These are phyloP conservation scores for Amphipoea lucens DNA, from an alignment of 2,888 invertebrate species.

Conservation along the genomic window DNA sequence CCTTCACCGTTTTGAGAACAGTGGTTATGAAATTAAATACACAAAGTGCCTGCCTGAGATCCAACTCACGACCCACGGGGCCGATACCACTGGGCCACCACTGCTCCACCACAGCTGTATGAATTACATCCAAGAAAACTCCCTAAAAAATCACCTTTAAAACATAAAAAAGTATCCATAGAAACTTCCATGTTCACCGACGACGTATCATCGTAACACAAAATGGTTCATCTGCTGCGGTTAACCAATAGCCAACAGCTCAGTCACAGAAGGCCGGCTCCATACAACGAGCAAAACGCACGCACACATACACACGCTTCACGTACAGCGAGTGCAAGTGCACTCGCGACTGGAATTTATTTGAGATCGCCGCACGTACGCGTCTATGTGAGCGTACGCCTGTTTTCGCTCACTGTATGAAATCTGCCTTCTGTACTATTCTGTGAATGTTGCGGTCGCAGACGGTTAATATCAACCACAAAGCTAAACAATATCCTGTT, in stretches of 20 bases:
- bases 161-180: conserved; percentile 1
- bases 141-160: background rate
- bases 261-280: conserved; percentile 3
- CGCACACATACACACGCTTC: background rate
- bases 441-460: conserved; percentile 21
- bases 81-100: no score
- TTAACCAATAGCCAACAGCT: conserved; percentile 13
- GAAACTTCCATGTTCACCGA: background rate
- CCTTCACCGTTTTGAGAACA: no score
- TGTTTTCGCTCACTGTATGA: background rate
- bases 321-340: background rate
- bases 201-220: conserved; percentile 29
- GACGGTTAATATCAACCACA: conserved; percentile 30
- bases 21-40: no score
- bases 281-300: background rate
- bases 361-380: background rate
- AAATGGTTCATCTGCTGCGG: conserved; percentile 36
- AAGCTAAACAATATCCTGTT: conserved; percentile 56
- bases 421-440: conserved; percentile 15
- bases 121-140: no score
- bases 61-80: no score
- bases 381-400: background rate
- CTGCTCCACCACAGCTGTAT: no score
- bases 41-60: no score
- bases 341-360: background rate